Percentiles rank a stretch among this genome's conserved stretches.
Conservation (phyloP, 1,140 invertebrate genomes). For the Cyphomyrmex costatus region DNA sequence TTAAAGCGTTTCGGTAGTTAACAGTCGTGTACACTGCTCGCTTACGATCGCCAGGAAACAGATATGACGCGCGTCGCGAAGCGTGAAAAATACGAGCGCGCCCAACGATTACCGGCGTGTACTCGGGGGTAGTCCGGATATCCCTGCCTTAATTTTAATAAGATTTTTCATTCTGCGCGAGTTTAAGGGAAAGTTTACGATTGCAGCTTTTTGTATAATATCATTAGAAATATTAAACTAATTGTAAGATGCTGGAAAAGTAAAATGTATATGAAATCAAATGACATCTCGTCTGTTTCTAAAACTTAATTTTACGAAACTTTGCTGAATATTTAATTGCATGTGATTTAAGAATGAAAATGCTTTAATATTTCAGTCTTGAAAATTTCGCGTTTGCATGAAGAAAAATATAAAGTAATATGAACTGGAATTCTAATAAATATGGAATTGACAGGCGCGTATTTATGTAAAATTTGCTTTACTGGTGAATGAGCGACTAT, state of each 20-base stretch:
- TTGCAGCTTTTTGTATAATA: not conserved
- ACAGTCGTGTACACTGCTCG: slow-evolving; percentile 62
- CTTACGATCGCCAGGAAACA: slow-evolving; percentile 81
- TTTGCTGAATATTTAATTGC: not conserved
- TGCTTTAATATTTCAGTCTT: not conserved
- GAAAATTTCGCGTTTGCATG: not conserved
- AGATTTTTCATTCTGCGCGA: not conserved
- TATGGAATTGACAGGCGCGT: too few species aligned
- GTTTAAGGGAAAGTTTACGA: not conserved
- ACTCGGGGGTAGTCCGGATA: slow-evolving; percentile 4
- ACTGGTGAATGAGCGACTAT: too few species aligned
- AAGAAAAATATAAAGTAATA: too few species aligned
- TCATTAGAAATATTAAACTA: not conserved
- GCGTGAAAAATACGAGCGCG: slow-evolving; percentile 82
- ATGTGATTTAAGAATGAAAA: not conserved
- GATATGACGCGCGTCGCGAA: slow-evolving; percentile 84
- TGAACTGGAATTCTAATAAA: too few species aligned
- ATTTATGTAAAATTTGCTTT: too few species aligned
- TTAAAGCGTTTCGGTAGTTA: slow-evolving; percentile 72
- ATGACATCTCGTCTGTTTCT: not conserved
- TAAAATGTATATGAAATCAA: not conserved
- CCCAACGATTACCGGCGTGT: slow-evolving; percentile 79
- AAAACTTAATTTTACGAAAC: not conserved
- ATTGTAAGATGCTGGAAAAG: not conserved
- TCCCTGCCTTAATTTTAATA: slow-evolving; percentile 23